Base-by-base conservation (phyloP, 2,797 vertebrate species). In the Gephyroberyx darwinii region DNA sequence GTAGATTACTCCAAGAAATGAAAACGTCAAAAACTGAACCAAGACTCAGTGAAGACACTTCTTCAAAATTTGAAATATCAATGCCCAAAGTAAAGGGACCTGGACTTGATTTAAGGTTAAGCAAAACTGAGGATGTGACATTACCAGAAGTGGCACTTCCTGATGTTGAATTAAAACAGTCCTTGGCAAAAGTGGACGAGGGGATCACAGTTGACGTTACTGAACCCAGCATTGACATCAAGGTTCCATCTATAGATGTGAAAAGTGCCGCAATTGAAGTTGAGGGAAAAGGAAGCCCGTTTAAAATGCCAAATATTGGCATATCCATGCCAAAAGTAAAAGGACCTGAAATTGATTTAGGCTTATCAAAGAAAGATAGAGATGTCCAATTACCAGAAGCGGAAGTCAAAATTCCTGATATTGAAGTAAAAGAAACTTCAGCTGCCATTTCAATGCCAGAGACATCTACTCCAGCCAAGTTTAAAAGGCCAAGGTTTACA, bases 241-340 rank as follows among this genome's bases (percentile, higher is more conserved):
- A 51, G 17, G 12, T 12, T 1, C 8, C 50, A 16, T 43, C 3
- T 20, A 64, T 19, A 65, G 50, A 57, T 58, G 19, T 57, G 41
- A 45, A 54, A 35, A 48, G 13, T 14, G 6, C 30, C 22, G 52
- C 12, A 50, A 30, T n/a, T 55, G 35, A 80, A 22, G 1, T 53
- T 57, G 69, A 82, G n/a, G 72, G 41, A 19, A 48, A 80, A 51
- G 66, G 72, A 45, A 77, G 58, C 4, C 81, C 77, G 35, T 71
- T 85, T 33, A 81, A 78, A 64, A 70, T 57, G 50, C 59, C 59
- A 67, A 79, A 63, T 59, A 39, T 76, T 37, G 70, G 60, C 3
- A 77, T 81, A 5, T 69, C 86, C 48, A 73, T 83, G 19, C 77
- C 83, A 17, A 84, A 72, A 72, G 13, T 74, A 2, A 80, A 82